Evolutionary conservation across 2,888 invertebrate genomes (phyloP).

Genomic region (Trypoxylon attenuatum): DNA sequence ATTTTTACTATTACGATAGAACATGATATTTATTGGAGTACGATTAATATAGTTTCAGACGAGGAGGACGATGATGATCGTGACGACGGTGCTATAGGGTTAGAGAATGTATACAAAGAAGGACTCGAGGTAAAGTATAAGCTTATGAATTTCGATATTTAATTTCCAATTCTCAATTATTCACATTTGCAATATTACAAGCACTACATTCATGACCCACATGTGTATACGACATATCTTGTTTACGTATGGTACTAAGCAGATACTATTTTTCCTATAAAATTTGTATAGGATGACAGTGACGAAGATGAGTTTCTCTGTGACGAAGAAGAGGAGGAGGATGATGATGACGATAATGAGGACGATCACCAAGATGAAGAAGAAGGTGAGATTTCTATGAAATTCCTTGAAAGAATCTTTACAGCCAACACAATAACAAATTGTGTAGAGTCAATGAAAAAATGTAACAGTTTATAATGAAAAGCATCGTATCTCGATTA

Average conservation of each 20-base stretch:
- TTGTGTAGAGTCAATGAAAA: neutral
- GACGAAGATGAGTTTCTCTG: slow-evolving; percentile 80
- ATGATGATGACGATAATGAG: slow-evolving; percentile 77
- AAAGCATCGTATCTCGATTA: too few relatives aligned
- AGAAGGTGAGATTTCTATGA: slow-evolving; percentile 69
- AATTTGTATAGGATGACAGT: slow-evolving; percentile 74
- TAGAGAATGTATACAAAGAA: slow-evolving; percentile 83
- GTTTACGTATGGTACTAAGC: too few relatives aligned
- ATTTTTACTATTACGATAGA: neutral
- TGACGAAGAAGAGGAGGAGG: slow-evolving; percentile 80
- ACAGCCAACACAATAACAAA: too few relatives aligned
- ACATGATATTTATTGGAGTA: neutral
- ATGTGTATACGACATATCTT: too few relatives aligned
- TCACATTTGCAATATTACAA: too few relatives aligned
- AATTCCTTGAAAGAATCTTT: neutral
- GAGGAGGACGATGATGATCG: slow-evolving; percentile 80
- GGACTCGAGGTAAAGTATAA: slow-evolving; percentile 79
- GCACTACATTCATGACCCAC: too few relatives aligned
- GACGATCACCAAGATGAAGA: slow-evolving; percentile 73
- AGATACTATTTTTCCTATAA: too few relatives aligned
- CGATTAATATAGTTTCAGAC: slow-evolving; percentile 75
- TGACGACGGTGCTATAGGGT: slow-evolving; percentile 81
- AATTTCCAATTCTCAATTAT: too few relatives aligned
- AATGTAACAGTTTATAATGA: too few relatives aligned
- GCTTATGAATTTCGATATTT: too few relatives aligned